phyloP scores from a whole-genome alignment of 2,888 invertebrate genomes.

The Chrysomela aeneicollis region DNA sequence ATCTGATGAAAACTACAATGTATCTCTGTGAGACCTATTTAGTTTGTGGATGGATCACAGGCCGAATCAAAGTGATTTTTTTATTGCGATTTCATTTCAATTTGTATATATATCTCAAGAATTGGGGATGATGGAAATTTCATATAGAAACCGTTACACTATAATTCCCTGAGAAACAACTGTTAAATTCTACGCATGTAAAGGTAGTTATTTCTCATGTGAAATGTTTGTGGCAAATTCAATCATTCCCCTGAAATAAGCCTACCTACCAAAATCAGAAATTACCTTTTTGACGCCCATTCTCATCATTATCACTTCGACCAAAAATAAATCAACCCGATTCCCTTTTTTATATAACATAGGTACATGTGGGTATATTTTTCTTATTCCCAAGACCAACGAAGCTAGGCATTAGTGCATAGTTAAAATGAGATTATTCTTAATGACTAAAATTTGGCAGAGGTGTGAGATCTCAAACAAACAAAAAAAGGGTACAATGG shows the following conservation, averaged over 20 bases:
- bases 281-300: not conserved
- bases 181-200: too few relatives aligned
- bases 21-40: too few relatives aligned
- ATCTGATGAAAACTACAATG: too few relatives aligned
- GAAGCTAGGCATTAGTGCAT: not conserved
- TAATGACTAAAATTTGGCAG: not conserved
- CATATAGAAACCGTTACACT: too few relatives aligned
- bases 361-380: not conserved
- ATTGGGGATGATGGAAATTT: too few relatives aligned
- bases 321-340: not conserved
- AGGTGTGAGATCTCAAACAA: conserved; percentile 1
- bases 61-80: too few relatives aligned
- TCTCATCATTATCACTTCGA: conserved; percentile 3
- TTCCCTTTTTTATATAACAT: not conserved
- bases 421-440: conserved; percentile 2
- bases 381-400: not conserved
- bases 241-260: not conserved
- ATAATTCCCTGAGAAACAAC: too few relatives aligned
- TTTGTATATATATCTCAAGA: too few relatives aligned
- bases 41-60: too few relatives aligned
- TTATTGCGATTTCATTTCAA: too few relatives aligned
- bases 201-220: too few relatives aligned
- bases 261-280: not conserved
- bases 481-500: conserved; percentile 5
- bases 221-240: not conserved